phyloP scores from a whole-genome alignment of 2,797 vertebrate genomes.

The Fratercula arctica region DNA sequence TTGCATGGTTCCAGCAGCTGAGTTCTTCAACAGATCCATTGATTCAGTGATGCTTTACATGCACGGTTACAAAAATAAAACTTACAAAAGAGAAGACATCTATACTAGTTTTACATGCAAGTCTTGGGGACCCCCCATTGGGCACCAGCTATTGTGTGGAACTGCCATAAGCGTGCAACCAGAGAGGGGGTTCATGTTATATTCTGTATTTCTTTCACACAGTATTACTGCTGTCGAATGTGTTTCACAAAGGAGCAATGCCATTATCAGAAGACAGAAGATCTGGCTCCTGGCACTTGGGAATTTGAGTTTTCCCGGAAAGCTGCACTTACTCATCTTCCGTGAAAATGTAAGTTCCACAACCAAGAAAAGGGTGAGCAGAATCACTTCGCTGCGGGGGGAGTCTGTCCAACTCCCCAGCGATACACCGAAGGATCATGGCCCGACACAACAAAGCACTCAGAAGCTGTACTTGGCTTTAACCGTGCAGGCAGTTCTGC shows the following conservation, averaged over 20 bases:
- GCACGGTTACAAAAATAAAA: conserved; percentile 99
- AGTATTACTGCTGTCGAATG: conserved; percentile 80
- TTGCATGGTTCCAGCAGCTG: conserved; percentile 99
- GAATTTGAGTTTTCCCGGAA: conserved; percentile 77
- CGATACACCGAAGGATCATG: conserved; percentile 53
- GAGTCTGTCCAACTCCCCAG: conserved; percentile 42
- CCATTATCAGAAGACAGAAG: conserved; percentile 80
- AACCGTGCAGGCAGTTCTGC: background rate
- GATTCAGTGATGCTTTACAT: conserved; percentile 99
- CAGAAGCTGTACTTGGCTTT: background rate
- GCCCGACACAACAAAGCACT: conserved; percentile 60
- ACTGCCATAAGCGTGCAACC: conserved; percentile 99
- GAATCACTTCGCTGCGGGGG: conserved; percentile 60
- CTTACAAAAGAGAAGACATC: conserved; percentile 96
- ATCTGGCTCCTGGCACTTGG: conserved; percentile 81
- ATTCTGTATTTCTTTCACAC: conserved; percentile 88
- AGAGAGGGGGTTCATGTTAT: conserved; percentile 96
- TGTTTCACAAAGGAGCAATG: conserved; percentile 81
- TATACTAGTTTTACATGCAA: conserved; percentile 99
- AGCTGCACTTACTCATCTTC: conserved; percentile 74
- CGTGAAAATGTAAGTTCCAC: conserved; percentile 72
- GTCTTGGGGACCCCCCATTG: conserved; percentile 94
- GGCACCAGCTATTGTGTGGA: conserved; percentile 93
- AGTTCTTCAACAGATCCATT: conserved; percentile 99
- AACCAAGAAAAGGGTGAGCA: conserved; percentile 70